Evolutionary conservation across 53 echinoderm and acorn worm genomes (phyloP).

Genomic region (Holothuria leucospilota): DNA sequence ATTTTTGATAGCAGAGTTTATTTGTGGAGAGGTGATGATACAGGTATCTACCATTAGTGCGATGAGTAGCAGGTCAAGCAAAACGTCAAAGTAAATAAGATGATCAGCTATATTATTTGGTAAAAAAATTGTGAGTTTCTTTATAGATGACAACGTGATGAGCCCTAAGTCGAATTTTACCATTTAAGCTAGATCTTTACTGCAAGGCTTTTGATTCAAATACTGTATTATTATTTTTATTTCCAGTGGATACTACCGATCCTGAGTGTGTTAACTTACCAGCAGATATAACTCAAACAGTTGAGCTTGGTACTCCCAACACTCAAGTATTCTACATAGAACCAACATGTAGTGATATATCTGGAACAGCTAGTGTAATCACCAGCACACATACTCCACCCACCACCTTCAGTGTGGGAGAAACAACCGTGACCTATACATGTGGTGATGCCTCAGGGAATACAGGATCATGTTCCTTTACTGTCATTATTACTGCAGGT

Average conservation of each 20-base stretch:
- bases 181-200: too few species aligned
- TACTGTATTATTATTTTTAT: neutral
- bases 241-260: slow-evolving; percentile 17
- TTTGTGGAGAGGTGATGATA: too few species aligned
- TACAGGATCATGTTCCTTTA: slow-evolving; percentile 60
- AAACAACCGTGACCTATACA: slow-evolving; percentile 60
- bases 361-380: slow-evolving; percentile 18
- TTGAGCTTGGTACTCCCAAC: slow-evolving; percentile 11
- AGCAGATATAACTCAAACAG: neutral
- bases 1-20: too few species aligned
- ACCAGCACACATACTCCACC: slow-evolving; percentile 19
- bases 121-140: too few species aligned
- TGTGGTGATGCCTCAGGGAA: slow-evolving; percentile 64
- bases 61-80: too few species aligned
- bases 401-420: slow-evolving; percentile 51
- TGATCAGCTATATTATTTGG: too few species aligned
- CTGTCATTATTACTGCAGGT: slow-evolving; percentile 66
- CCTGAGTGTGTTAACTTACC: slow-evolving; percentile 29
- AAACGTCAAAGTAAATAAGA: too few species aligned
- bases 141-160: too few species aligned
- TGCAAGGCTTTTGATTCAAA: too few species aligned
- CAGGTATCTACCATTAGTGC: too few species aligned
- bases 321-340: slow-evolving; percentile 48
- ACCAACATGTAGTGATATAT: slow-evolving; percentile 48
- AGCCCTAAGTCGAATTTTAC: too few species aligned